Evolutionary conservation across 2,797 vertebrate species (phyloP), one percentile per base, ranked within the genome.

Genomic region (Arnoldichthys spilopterus): DNA sequence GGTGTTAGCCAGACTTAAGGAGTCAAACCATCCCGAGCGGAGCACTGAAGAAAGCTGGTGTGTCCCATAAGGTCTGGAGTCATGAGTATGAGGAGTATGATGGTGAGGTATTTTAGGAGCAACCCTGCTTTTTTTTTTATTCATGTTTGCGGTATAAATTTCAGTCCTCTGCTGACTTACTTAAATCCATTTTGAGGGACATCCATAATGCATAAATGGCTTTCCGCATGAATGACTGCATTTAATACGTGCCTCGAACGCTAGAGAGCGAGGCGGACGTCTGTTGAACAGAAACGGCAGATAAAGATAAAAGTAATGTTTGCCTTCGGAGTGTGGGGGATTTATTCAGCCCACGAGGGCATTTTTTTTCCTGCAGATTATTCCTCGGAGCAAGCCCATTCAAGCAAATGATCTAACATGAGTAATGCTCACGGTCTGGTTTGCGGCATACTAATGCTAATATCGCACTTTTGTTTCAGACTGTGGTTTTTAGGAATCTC

Each of bases 201-300:
- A 86, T 88, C 71, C 82, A 88, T 86, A 85, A 88, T 86, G 81
- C 77, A 86, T 84, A 56, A 69, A 77, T 34, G 34, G 66, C 69
- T 82, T 71, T 67, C 47, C 71, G 84, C 61, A 61, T 67, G 40
- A 78, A 74, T 53, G 45, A 58, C 30, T 71, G 76, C 61, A 81
- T 85, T 89, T 82, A 81, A 69, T 81, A 84, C 79, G 81, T 72
- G 34, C 66, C 69, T 78, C 76, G 77, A 72, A 20, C 73, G 49
- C 79, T 72, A 82, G 74, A 71, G 58, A 58, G 58, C 75, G 76
- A 81, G 72, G 85, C 74, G 58, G 40, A 69, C 22, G 74, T 72
- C 74, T 84, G 76, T 53, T n/a, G 63, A 73, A 59, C 49, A 49
- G 62, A 58, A 66, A 51, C 58, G 45, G 67, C 74, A 77, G 56